phyloP scores from a whole-genome alignment of 2,888 invertebrate species.

The Pseudoips prasinana region DNA sequence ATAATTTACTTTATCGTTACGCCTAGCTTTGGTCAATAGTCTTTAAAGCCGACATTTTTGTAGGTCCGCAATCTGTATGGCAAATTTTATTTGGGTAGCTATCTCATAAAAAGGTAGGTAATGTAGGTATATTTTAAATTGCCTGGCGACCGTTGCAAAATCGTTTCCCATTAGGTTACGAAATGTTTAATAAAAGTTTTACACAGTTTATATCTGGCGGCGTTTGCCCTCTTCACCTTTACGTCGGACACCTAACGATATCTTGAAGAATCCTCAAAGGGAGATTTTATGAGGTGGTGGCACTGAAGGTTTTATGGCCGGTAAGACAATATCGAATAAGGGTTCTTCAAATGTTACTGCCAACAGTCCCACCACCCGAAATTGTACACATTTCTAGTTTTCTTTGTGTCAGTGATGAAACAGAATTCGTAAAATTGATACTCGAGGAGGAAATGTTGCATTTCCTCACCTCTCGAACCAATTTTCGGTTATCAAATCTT shows the following conservation, averaged over 20 bases:
- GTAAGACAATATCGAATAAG: conserved; percentile 50
- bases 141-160: conserved; percentile 24
- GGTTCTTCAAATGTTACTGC: conserved; percentile 54
- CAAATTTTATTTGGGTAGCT: conserved; percentile 39
- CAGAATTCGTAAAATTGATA: conserved; percentile 31
- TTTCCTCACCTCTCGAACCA: conserved; percentile 32
- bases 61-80: conserved; percentile 38
- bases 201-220: conserved; percentile 26
- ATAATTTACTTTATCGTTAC: conserved; percentile 19
- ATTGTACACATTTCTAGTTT: conserved; percentile 43
- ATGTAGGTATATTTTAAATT: conserved; percentile 15
- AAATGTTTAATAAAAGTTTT: conserved; percentile 16
- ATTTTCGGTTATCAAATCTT: conserved; percentile 56
- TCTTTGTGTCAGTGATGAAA: conserved; percentile 35
- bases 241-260: conserved; percentile 29
- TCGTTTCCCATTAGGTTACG: no score
- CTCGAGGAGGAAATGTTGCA: conserved; percentile 27
- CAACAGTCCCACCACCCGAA: conserved; percentile 46
- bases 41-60: conserved; percentile 29
- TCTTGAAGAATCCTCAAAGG: conserved; percentile 48
- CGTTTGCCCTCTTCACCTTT: conserved; percentile 44
- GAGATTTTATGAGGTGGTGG: conserved; percentile 62
- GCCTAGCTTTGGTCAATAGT: conserved; percentile 14
- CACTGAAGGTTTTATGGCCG: conserved; percentile 65
- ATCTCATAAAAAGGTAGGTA: conserved; percentile 28